Evolutionary conservation across 2,888 invertebrate species (phyloP).

Genomic region (Amblyjoppa fuscipennis): DNA sequence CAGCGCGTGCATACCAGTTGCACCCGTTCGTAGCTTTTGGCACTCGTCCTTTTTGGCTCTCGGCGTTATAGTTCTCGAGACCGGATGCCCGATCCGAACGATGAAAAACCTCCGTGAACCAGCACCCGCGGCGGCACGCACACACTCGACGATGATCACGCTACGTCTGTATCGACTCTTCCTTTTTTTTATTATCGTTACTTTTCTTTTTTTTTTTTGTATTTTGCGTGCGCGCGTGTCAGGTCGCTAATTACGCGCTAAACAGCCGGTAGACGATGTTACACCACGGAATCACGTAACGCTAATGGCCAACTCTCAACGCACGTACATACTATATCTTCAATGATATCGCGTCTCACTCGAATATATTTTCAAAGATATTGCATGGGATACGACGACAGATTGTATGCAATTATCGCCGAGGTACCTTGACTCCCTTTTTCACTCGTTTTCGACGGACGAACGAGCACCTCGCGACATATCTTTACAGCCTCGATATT

Average conservation of each 20-base stretch:
- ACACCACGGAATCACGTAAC: conserved; percentile 50
- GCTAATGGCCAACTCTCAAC: conserved; percentile 29
- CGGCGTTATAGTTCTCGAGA: conserved; percentile 43
- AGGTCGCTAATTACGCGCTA: conserved; percentile 49
- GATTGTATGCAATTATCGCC: conserved; percentile 52
- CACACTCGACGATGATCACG: conserved; percentile 10
- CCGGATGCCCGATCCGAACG: conserved; percentile 53
- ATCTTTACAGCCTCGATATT: conserved; percentile 6
- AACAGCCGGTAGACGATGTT: conserved; percentile 46
- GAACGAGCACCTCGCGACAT: background rate
- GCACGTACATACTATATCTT: conserved; percentile 5
- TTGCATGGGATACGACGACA: conserved; percentile 28
- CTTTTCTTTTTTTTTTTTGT: background rate
- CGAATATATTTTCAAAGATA: conserved; percentile 16
- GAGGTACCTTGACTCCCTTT: conserved; percentile 55
- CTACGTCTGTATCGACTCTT: background rate
- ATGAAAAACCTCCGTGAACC: conserved; percentile 50
- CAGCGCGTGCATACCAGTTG: conserved; percentile 68
- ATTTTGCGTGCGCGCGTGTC: conserved; percentile 17
- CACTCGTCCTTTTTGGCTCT: conserved; percentile 56
- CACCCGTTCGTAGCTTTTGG: conserved; percentile 67
- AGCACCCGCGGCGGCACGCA: background rate
- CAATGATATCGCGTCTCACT: conserved; percentile 36
- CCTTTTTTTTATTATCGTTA: background rate
- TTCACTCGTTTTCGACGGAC: conserved; percentile 36